phyloP scores from a whole-genome alignment of 2,113 vertebrate genomes.

The Bujurquina vittata region DNA sequence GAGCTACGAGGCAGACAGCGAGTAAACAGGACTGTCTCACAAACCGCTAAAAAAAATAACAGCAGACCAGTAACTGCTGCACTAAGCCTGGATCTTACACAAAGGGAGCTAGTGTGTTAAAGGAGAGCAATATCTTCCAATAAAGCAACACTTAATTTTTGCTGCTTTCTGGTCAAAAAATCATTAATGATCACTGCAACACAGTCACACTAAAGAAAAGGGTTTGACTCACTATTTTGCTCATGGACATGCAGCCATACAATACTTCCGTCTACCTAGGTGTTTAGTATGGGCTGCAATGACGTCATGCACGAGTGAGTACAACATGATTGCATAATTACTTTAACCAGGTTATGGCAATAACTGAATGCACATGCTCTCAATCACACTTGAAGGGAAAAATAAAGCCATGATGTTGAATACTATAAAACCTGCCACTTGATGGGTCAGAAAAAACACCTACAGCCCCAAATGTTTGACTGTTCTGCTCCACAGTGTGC shows the following conservation, averaged over 20 bases:
- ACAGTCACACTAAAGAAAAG: background rate
- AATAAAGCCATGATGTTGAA: conserved; percentile 5
- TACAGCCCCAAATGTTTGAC: background rate
- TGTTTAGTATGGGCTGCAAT: background rate
- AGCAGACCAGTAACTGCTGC: background rate
- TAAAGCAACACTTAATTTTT: background rate
- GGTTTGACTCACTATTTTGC: background rate
- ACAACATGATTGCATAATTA: conserved; percentile 57
- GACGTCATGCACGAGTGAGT: conserved; percentile 44
- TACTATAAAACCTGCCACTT: conserved; percentile 17
- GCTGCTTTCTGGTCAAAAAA: no score
- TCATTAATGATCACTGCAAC: no score
- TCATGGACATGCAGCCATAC: background rate
- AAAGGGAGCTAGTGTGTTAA: background rate
- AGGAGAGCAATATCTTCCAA: background rate
- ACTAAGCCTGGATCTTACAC: background rate
- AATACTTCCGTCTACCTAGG: background rate
- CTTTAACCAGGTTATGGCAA: conserved; percentile 62
- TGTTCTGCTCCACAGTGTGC: background rate
- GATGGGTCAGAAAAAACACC: background rate
- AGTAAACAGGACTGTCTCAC: conserved; percentile 35
- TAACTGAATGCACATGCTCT: conserved; percentile 68
- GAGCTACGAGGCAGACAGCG: conserved; percentile 20
- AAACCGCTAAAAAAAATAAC: conserved; percentile 16
- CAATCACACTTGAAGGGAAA: conserved; percentile 30